phyloP scores from a whole-genome alignment of 2,888 invertebrate species.

The Dicycla oo region DNA sequence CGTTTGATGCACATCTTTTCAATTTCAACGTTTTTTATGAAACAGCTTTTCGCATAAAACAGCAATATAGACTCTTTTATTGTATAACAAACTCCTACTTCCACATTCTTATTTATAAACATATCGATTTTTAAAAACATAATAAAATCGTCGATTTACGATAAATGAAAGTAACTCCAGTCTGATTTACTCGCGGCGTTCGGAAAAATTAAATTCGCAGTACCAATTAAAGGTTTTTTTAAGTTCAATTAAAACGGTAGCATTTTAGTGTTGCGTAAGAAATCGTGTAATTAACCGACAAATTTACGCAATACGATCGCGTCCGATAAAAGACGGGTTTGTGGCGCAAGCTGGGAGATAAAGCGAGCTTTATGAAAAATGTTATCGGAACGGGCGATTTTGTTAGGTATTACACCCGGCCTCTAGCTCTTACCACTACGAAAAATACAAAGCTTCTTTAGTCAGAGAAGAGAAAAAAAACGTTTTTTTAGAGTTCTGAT shows the following conservation, averaged over 20 bases:
- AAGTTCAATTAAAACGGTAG: slow-evolving; percentile 84
- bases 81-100: slow-evolving; percentile 39
- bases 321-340: slow-evolving; percentile 71
- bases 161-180: slow-evolving; percentile 73
- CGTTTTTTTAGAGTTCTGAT: no score
- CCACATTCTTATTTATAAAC: slow-evolving; percentile 45
- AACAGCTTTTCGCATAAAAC: slow-evolving; percentile 21
- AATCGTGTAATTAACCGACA: slow-evolving; percentile 78
- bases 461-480: no score
- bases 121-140: slow-evolving; percentile 65
- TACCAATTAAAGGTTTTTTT: slow-evolving; percentile 77
- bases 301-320: slow-evolving; percentile 84
- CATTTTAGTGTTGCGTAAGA: slow-evolving; percentile 78
- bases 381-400: neutral
- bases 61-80: slow-evolving; percentile 33
- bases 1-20: slow-evolving; percentile 11
- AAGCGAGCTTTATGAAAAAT: slow-evolving; percentile 10
- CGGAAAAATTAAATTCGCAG: slow-evolving; percentile 65
- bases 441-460: no score
- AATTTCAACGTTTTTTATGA: slow-evolving; percentile 31
- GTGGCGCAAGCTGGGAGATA: slow-evolving; percentile 20
- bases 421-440: no score
- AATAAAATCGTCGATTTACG: slow-evolving; percentile 78
- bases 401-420: neutral
- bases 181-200: slow-evolving; percentile 76